A percentile compares a stretch with the other conserved stretches of the same genome.
Conservation (phyloP, 2,113 vertebrate genomes). For the Ceyx cyanopectus region DNA sequence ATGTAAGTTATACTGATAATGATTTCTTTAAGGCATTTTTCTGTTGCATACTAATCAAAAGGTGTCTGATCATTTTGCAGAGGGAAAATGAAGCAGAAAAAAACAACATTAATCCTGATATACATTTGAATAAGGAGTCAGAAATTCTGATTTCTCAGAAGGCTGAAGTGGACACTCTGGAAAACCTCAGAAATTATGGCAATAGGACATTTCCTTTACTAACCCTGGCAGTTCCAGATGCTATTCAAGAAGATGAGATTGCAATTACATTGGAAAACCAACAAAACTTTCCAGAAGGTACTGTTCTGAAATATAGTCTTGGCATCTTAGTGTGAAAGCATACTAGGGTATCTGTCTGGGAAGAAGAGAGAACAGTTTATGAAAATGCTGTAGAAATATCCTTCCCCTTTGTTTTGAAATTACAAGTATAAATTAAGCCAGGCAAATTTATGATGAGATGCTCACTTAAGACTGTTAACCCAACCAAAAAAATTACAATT, state of each 20-base stretch:
- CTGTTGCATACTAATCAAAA: not conserved
- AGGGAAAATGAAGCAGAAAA: slow-evolving; percentile 64
- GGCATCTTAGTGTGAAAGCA: not conserved
- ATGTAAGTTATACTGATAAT: no score
- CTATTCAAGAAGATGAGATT: slow-evolving; percentile 72
- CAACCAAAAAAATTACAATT: not conserved
- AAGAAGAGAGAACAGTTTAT: not conserved
- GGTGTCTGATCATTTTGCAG: slow-evolving; percentile 52
- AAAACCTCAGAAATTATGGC: slow-evolving; percentile 52
- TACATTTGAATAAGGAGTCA: slow-evolving; percentile 39
- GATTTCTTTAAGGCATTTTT: not conserved
- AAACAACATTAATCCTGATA: slow-evolving; percentile 32
- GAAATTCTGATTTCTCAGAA: slow-evolving; percentile 62
- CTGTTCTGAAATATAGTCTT: not conserved
- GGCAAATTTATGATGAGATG: not conserved
- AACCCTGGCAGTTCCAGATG: slow-evolving; percentile 34
- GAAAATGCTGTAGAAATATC: not conserved
- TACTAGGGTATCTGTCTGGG: not conserved
- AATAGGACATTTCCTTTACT: slow-evolving; percentile 44
- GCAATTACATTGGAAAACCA: slow-evolving; percentile 76
- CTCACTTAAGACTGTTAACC: not conserved
- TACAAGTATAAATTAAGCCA: not conserved
- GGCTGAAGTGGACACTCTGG: slow-evolving; percentile 28
- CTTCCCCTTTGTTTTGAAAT: not conserved
- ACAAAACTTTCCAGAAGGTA: slow-evolving; percentile 82